Evolutionary conservation across 2,797 vertebrate species (phyloP).

Genomic region (Periparus ater): DNA sequence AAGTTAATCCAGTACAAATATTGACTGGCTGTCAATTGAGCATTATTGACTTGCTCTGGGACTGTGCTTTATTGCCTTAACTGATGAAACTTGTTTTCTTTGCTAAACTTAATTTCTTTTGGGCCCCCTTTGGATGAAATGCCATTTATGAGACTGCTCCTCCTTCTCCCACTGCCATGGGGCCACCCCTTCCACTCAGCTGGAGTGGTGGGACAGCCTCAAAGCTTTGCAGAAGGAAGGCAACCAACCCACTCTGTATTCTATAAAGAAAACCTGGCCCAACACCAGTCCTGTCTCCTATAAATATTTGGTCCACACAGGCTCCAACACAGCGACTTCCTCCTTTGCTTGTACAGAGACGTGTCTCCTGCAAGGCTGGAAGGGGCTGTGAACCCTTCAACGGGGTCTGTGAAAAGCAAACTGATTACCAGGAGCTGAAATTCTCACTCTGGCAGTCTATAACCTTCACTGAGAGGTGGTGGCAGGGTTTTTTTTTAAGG

Average conservation of each 20-base stretch:
- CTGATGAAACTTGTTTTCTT: slow-evolving; percentile 53
- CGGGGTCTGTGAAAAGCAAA: background rate
- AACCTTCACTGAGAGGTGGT: background rate
- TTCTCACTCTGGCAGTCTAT: background rate
- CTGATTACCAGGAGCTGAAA: background rate
- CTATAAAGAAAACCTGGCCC: background rate
- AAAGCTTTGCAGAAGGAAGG: background rate
- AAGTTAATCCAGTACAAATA: slow-evolving; percentile 69
- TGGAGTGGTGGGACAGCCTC: background rate
- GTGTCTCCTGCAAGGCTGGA: background rate
- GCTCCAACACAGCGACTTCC: background rate
- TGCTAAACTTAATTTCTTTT: slow-evolving; percentile 49
- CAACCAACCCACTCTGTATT: background rate
- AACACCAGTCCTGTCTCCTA: background rate
- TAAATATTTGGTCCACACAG: background rate
- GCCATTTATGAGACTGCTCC: background rate
- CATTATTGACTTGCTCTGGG: slow-evolving; percentile 42
- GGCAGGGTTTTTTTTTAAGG: rapidly evolving
- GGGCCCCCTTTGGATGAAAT: background rate
- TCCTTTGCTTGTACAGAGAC: background rate
- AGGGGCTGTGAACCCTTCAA: background rate
- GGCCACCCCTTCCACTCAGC: background rate
- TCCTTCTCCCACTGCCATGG: background rate
- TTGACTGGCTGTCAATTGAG: slow-evolving; percentile 64
- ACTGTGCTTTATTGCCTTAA: slow-evolving; percentile 43